phyloP scores from a whole-genome alignment of 2,113 vertebrate species.

The Mesocricetus auratus region DNA sequence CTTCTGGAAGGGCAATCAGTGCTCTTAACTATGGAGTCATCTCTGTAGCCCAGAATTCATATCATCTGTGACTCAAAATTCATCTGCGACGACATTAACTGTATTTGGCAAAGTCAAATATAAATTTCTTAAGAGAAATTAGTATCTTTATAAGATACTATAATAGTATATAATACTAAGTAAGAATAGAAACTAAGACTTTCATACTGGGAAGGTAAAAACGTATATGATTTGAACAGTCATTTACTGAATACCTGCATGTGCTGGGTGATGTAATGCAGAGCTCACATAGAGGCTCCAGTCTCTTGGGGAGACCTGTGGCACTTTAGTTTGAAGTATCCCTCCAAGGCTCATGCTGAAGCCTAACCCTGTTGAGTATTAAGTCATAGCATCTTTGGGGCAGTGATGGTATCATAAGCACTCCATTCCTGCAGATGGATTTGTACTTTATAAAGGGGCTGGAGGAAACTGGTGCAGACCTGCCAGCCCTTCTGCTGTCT shows the following conservation, averaged over 20 bases:
- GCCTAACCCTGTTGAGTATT: not conserved
- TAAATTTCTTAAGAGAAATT: not conserved
- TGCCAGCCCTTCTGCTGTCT: not conserved
- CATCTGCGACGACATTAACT: not conserved
- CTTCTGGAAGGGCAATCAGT: not conserved
- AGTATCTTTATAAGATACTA: not conserved
- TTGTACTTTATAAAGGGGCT: not conserved
- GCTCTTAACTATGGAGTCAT: not conserved
- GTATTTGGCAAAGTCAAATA: not conserved
- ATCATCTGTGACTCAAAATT: not conserved
- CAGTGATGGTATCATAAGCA: not conserved
- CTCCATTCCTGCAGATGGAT: not conserved
- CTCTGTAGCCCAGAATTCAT: not conserved
- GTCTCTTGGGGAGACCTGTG: not conserved
- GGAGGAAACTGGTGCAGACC: not conserved
- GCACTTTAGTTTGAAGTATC: not conserved
- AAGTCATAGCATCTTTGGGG: not conserved
- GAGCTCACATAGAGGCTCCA: not conserved
- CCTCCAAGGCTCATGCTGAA: not conserved
- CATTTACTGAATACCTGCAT: not conserved
- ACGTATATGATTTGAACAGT: too few relatives aligned
- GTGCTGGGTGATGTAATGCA: not conserved
- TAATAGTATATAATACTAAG: too few relatives aligned
- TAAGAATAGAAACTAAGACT: not conserved
- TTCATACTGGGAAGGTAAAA: not conserved